Percentiles rank a stretch among this genome's conserved stretches.
phyloP scores from a whole-genome alignment of 2,888 invertebrate species.

The Eledona agricola region DNA sequence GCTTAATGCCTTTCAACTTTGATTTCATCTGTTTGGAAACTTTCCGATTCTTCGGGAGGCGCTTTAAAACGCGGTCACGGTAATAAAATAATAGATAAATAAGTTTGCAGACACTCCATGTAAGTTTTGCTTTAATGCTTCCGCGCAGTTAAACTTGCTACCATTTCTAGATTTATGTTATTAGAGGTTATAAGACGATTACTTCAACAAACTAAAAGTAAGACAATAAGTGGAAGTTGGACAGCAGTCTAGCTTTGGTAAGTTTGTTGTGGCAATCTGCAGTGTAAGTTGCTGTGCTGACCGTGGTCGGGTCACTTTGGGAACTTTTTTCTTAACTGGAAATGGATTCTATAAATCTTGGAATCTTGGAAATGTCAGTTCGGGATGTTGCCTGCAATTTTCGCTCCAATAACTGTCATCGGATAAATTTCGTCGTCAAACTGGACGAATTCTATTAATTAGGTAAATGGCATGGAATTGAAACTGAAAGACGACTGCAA shows the following conservation, averaged over 20 bases:
- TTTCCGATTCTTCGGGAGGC: neutral
- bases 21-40: conserved; percentile 2
- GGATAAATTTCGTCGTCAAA: no score
- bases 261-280: conserved; percentile 27
- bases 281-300: conserved; percentile 25
- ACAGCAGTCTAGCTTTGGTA: conserved; percentile 7
- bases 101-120: no score
- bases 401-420: conserved; percentile 8
- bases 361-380: conserved; percentile 18
- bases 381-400: conserved; percentile 21
- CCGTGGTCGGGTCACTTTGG: conserved; percentile 18
- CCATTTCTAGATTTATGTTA: conserved; percentile 14
- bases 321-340: conserved; percentile 22
- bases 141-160: neutral
- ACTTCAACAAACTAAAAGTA: conserved; percentile 18
- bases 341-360: conserved; percentile 28
- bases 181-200: conserved; percentile 26
- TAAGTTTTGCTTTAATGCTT: neutral
- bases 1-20: conserved; percentile 19
- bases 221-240: conserved; percentile 23
- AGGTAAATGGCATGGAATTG: conserved; percentile 12
- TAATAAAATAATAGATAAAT: no score
- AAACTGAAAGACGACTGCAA: conserved; percentile 15
- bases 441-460: conserved; percentile 18
- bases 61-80: no score